Conservation (phyloP, 1,140 invertebrate genomes). For the Babylonia areolata region DNA sequence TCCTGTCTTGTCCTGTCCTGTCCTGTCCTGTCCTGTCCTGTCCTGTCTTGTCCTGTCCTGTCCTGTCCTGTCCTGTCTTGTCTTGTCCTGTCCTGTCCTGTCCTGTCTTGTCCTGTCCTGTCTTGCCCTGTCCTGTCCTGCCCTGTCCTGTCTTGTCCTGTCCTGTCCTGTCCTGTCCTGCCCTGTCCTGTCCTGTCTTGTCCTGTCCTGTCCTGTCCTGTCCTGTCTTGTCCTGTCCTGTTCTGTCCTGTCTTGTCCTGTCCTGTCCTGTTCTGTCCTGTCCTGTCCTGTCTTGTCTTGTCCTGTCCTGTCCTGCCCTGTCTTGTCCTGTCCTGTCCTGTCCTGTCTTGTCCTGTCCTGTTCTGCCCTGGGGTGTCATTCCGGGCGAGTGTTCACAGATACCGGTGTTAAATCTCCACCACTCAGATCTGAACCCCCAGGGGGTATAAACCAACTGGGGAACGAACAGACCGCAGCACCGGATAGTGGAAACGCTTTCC, state of each 20-base stretch:
- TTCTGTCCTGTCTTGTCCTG: not conserved
- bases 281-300: not conserved
- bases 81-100: conserved; percentile 23
- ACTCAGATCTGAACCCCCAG: too few relatives aligned
- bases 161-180: conserved; percentile 12
- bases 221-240: conserved; percentile 22
- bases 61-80: conserved; percentile 16
- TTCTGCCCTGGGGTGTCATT: too few relatives aligned
- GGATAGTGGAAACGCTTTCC: too few relatives aligned
- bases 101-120: conserved; percentile 19
- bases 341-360: too few relatives aligned
- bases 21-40: conserved; percentile 23
- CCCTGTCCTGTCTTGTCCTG: not conserved
- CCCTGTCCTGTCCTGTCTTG: not conserved
- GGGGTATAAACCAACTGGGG: too few relatives aligned
- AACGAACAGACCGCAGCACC: too few relatives aligned
- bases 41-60: conserved; percentile 13
- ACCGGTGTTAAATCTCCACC: too few relatives aligned
- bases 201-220: not conserved
- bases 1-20: conserved; percentile 20
- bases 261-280: not conserved
- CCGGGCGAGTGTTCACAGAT: too few relatives aligned
- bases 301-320: too few relatives aligned
- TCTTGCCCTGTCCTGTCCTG: not conserved
- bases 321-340: too few relatives aligned